Evolutionary conservation across 2,113 vertebrate species (phyloP).

Genomic region (Leptosomus discolor): DNA sequence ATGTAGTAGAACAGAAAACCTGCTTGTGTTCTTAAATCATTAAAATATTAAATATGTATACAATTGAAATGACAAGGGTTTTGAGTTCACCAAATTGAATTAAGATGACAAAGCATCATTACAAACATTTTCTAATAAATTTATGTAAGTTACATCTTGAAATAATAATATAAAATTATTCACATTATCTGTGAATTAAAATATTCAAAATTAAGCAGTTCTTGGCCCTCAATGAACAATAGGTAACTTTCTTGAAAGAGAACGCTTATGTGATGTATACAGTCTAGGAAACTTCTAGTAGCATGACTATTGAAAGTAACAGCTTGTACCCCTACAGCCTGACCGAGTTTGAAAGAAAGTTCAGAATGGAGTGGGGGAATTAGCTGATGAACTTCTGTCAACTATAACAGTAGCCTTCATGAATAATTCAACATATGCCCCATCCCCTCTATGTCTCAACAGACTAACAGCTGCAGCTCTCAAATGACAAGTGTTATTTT

Average conservation of each 20-base stretch:
- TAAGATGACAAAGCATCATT: not conserved
- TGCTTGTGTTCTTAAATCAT: not conserved
- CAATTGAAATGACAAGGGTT: not conserved
- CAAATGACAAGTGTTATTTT: slow-evolving; percentile 50
- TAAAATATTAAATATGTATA: not conserved
- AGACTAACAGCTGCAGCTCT: slow-evolving; percentile 58
- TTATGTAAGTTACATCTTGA: not conserved
- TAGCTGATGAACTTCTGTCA: slow-evolving; percentile 58
- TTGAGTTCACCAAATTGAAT: not conserved
- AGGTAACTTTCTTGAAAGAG: not conserved
- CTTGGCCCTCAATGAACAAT: not conserved
- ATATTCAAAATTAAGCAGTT: not conserved
- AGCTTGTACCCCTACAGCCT: slow-evolving; percentile 1
- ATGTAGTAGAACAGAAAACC: not conserved
- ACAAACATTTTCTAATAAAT: not conserved
- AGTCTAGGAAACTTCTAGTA: not conserved
- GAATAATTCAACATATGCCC: slow-evolving; percentile 54
- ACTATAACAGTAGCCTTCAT: slow-evolving; percentile 40
- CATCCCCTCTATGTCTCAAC: slow-evolving; percentile 29
- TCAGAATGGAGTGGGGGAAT: slow-evolving; percentile 34
- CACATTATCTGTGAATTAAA: not conserved
- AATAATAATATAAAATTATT: not conserved
- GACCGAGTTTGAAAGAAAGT: slow-evolving; percentile 5
- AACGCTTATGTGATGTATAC: not conserved
- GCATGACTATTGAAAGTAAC: slow-evolving; percentile 3